These are phyloP conservation scores for Dasyornis broadbenti DNA, from an alignment of 2,113 vertebrate genomes.

Conservation along the genomic window DNA sequence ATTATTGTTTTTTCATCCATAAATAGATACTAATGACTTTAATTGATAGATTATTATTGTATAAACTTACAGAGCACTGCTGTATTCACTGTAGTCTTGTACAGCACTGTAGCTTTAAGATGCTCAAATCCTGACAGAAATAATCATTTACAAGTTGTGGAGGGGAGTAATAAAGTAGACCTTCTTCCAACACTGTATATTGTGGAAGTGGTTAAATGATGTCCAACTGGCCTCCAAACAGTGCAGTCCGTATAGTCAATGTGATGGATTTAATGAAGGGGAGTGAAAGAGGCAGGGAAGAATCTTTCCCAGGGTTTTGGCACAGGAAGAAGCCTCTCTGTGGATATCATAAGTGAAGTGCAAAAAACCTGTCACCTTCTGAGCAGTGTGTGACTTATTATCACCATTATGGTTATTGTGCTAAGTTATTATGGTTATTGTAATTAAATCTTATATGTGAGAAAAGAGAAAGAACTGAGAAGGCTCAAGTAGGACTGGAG, in stretches of 20 bases:
- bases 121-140: not conserved
- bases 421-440: not conserved
- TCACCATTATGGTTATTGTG: not conserved
- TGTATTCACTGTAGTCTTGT: not conserved
- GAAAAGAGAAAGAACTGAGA: not conserved
- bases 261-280: not conserved
- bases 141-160: not conserved
- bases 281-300: not conserved
- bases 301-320: not conserved
- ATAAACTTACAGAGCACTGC: not conserved
- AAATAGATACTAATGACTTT: not conserved
- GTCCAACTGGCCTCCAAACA: not conserved
- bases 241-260: not conserved
- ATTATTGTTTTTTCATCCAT: not conserved
- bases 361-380: not conserved
- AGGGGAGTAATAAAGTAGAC: not conserved
- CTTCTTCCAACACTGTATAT: not conserved
- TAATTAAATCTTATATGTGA: not conserved
- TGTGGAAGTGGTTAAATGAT: not conserved
- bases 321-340: not conserved
- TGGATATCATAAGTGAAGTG: not conserved
- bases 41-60: not conserved
- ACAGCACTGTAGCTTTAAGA: not conserved
- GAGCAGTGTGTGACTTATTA: not conserved
- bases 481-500: not conserved